These are phyloP conservation scores for Enteromius fasciolatus DNA, from an alignment of 2,797 vertebrate species.

Conservation along the genomic window DNA sequence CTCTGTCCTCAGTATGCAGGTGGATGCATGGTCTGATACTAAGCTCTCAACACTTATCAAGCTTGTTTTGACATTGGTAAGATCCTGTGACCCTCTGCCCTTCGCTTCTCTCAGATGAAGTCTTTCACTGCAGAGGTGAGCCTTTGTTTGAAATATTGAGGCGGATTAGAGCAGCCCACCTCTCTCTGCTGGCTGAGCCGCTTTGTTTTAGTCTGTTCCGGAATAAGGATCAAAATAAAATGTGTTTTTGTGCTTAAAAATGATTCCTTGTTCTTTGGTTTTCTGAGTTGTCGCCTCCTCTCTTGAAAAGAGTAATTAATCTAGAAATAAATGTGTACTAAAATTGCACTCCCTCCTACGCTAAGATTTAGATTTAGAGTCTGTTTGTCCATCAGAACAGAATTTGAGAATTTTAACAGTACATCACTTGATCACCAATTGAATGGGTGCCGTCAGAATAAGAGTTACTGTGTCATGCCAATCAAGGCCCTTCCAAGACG, in stretches of 20 bases:
- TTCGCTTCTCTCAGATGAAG: conserved; percentile 20
- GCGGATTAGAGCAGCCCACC: conserved; percentile 44
- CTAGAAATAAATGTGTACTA: neutral
- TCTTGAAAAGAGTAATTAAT: neutral
- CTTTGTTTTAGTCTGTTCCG: conserved; percentile 47
- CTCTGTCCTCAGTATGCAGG: conserved; percentile 56
- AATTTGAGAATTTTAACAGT: no score
- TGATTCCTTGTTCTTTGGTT: neutral
- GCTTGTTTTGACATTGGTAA: conserved; percentile 56
- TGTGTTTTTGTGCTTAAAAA: conserved; percentile 39
- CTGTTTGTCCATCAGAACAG: no score
- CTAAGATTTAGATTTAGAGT: no score
- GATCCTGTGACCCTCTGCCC: conserved; percentile 44
- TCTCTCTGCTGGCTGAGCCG: conserved; percentile 36
- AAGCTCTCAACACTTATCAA: conserved; percentile 60
- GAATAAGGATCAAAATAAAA: conserved; percentile 38
- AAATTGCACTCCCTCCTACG: neutral
- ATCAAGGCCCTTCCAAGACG: conserved; percentile 34
- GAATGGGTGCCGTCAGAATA: no score
- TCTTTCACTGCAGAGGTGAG: conserved; percentile 30
- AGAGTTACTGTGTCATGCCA: conserved; percentile 42
- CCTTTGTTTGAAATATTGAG: conserved; percentile 48
- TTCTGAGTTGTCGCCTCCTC: neutral
- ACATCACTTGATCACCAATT: no score
- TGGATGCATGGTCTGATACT: conserved; percentile 36